Evolutionary conservation across 2,888 invertebrate genomes (phyloP), one percentile per base, ranked within the genome.

Genomic region (Ophion costatus): DNA sequence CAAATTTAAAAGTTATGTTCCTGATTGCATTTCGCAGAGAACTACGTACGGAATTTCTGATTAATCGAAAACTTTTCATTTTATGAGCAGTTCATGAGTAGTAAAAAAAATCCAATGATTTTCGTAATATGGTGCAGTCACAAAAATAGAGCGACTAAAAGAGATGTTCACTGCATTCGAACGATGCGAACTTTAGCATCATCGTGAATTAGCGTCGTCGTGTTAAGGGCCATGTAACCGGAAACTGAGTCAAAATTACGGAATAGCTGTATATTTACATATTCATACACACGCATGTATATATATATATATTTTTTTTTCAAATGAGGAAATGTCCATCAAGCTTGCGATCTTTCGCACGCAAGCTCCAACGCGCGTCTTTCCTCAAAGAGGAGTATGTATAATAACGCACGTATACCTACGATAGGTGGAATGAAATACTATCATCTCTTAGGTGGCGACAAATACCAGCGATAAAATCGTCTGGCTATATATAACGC

Each of bases 381-480:
- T 9, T 57, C 66, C 24, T 11, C n/a, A 69, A 78, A 61, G 10
- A 22, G 22, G 20, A 33, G 38, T 42, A 42, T 38, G 38, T 14
- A 42, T 61, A 61, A 61, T 64, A 42, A 38, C 17, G 69, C n/a
- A 51, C 11, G 33, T 5, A 2, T 33, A 67, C 66, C 45, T 64
- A 17, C 64, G 42, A 69, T 29, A 59, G 7, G 33, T n/a, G 51
- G 33, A 45, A 70, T 66, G 63, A 76, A 71, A 69, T 45, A 74
- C 42, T 61, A 66, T 64, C 29, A 38, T 76, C 22, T 51, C 20
- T n/a, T 57, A 69, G 64, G 66, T 66, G 67, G 61, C 51, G 83
- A 80, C 76, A 83, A 83, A 76, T 80, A 73, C 83, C 76, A 29
- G 67, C 80, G 83, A 80, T 83, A 83, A 83, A 83, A 76, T 76